Conservation (phyloP, 2,888 invertebrate genomes). For the Euproctis similis region DNA sequence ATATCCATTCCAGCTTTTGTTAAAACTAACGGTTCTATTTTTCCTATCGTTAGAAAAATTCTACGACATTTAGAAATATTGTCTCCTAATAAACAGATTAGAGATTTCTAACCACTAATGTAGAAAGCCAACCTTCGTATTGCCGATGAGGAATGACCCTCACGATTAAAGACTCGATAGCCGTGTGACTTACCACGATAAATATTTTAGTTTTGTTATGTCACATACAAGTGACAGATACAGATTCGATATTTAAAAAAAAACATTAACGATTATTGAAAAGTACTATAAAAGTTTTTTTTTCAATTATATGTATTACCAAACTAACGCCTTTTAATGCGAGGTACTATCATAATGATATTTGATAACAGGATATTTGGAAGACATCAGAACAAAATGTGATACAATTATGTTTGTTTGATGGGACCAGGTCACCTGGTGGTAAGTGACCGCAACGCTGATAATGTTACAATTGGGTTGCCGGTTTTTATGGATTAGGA, state of each 20-base stretch:
- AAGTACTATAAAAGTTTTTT: too few relatives aligned
- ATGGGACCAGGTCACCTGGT: too few relatives aligned
- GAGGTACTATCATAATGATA: too few relatives aligned
- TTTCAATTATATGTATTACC: too few relatives aligned
- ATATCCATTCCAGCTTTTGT: conserved; percentile 59
- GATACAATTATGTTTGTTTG: too few relatives aligned
- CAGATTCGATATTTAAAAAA: conserved; percentile 12
- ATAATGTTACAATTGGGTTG: too few relatives aligned
- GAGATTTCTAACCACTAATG: conserved; percentile 50
- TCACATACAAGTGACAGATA: conserved; percentile 11
- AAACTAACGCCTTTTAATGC: too few relatives aligned
- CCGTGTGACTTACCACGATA: conserved; percentile 25
- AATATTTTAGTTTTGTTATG: conserved; percentile 20
- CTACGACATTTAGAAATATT: conserved; percentile 62
- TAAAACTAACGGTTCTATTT: conserved; percentile 61
- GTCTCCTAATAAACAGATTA: conserved; percentile 55
- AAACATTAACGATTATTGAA: conserved; percentile 12
- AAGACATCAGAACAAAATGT: too few relatives aligned
- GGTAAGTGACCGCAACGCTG: too few relatives aligned
- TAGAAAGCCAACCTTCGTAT: conserved; percentile 47
- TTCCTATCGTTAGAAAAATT: conserved; percentile 67
- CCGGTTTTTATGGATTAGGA: too few relatives aligned
- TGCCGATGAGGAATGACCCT: conserved; percentile 44
- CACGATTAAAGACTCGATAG: conserved; percentile 35
- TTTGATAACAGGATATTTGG: too few relatives aligned